phyloP scores from a whole-genome alignment of 2,888 invertebrate genomes.

The Syritta pipiens region DNA sequence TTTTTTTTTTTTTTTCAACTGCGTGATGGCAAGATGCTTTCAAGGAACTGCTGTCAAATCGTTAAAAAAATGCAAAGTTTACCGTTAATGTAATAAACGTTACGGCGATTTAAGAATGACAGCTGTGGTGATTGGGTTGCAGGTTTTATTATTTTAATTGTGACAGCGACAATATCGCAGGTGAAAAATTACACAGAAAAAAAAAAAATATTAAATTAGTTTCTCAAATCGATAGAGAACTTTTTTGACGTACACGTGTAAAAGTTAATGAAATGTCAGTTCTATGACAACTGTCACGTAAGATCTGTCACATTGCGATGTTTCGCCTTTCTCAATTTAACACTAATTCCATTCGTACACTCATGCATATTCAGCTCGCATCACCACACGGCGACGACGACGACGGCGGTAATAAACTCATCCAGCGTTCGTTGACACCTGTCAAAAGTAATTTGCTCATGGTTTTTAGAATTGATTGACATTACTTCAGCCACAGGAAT shows the following conservation, averaged over 20 bases:
- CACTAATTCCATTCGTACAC: not conserved
- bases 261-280: too few species aligned
- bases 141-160: too few species aligned
- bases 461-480: conserved; percentile 43
- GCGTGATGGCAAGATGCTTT: not conserved
- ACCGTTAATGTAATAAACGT: not conserved
- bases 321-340: too few species aligned
- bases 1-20: not conserved
- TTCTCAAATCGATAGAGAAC: too few species aligned
- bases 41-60: not conserved
- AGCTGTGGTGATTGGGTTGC: not conserved
- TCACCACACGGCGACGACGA: conserved; percentile 14
- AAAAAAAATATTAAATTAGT: too few species aligned
- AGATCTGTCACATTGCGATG: too few species aligned
- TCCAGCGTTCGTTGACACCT: conserved; percentile 59
- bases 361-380: not conserved
- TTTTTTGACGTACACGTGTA: too few species aligned
- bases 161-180: too few species aligned
- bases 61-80: not conserved
- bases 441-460: conserved; percentile 61
- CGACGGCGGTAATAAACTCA: conserved; percentile 61
- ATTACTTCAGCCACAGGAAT: conserved; percentile 30
- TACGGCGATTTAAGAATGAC: not conserved
- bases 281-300: too few species aligned
- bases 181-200: too few species aligned